Base-by-base conservation (phyloP, 2,888 invertebrate species). In the Drosophila vallismaia region DNA sequence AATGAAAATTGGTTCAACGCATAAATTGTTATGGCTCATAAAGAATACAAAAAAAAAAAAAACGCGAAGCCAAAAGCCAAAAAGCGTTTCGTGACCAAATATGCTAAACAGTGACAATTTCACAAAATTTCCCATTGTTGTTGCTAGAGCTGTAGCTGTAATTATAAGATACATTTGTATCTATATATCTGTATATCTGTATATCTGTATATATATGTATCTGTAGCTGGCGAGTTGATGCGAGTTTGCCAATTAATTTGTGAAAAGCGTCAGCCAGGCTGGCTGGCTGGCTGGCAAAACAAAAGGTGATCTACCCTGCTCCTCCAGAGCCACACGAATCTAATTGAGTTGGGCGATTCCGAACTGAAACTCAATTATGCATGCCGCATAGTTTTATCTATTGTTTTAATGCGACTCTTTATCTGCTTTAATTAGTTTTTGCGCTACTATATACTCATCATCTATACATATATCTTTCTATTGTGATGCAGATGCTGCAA, bases 21-120 rank as follows among this genome's bases (percentile, higher is more conserved):
- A 88, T 83, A 88, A 83, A 83, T 88, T 88, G 75, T 71, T 88
- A 77, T 79, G 80, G 70, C 78, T 86, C 75, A 79, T 79, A 82
- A 82, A 79, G 70, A 88, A 72, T 76, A 84, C 64, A 77, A 48
- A 57, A 76, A 64, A 40, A n/a, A 3, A 1, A 12, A 12, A 4
- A 38, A 9, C 12, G 48, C 58, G 64, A 59, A 64, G 73, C 59
- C 59, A 57, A 82, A 58, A 77, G 76, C 76, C 62, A 83, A 54
- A 54, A 53, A 79, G 67, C 76, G 59, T 89, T 81, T 89, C 89
- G 89, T 89, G 89, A 89, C 89, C 88, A 86, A 90, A 89, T 89
- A 90, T 89, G 89, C 86, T 90, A 89, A 89, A 85, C 75, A 90
- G 88, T 89, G 88, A 89, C 89, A 90, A 85, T 88, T 88, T 86